phyloP scores from a whole-genome alignment of 2,113 vertebrate genomes.

The Stictonetta naevosa region DNA sequence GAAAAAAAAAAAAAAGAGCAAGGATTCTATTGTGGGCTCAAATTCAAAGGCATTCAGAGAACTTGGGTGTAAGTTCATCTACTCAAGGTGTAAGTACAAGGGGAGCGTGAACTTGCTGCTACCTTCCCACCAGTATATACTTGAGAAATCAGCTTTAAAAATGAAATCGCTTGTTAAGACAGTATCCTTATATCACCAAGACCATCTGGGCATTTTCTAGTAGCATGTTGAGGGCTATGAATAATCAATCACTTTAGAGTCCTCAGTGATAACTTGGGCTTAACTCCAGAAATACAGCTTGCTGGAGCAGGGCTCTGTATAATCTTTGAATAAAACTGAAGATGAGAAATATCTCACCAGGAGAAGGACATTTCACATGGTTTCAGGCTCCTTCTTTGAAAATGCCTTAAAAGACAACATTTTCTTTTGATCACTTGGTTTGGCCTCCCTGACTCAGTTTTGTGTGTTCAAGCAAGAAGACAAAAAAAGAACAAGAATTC shows the following conservation, averaged over 20 bases:
- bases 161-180: background rate
- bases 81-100: background rate
- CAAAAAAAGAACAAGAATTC: background rate
- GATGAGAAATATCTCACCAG: background rate
- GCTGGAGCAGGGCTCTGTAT: background rate
- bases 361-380: background rate
- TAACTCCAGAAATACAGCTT: background rate
- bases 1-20: background rate
- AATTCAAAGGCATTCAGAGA: background rate
- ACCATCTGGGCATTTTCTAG: background rate
- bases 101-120: background rate
- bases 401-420: background rate
- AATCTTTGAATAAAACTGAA: background rate
- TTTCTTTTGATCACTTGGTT: background rate
- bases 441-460: background rate
- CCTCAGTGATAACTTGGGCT: background rate
- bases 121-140: background rate
- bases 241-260: background rate
- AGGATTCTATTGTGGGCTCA: background rate
- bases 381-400: background rate
- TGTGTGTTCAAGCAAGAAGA: background rate
- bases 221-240: background rate
- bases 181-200: background rate
- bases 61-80: background rate
- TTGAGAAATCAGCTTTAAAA: background rate